Evolutionary conservation across 2,888 invertebrate genomes (phyloP).

Genomic region (Tenthredo livida): DNA sequence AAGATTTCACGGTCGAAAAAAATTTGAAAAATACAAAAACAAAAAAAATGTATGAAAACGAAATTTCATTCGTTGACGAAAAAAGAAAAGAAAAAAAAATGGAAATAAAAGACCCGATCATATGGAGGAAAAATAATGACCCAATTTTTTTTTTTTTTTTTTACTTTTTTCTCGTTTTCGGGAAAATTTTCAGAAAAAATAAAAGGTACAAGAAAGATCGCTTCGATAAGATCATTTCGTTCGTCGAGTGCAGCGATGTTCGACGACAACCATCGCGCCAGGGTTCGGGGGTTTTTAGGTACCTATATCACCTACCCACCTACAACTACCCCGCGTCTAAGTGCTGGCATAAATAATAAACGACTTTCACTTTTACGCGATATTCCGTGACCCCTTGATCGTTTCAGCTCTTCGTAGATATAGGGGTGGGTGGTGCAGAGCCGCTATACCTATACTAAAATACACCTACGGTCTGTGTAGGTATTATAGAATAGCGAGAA

Average conservation of each 20-base stretch:
- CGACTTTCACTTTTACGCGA: slow-evolving; percentile 57
- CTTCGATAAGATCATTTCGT: slow-evolving; percentile 16
- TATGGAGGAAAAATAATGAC: too few species aligned
- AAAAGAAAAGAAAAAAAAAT: too few species aligned
- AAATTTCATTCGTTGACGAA: too few species aligned
- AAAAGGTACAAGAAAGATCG: background rate
- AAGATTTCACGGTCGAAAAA: too few species aligned
- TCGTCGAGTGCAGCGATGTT: background rate
- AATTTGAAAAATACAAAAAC: too few species aligned
- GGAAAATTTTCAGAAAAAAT: background rate
- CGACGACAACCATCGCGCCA: slow-evolving; percentile 56
- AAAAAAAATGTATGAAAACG: too few species aligned
- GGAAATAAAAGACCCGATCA: too few species aligned
- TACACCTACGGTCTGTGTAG: too few species aligned
- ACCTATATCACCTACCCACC: background rate
- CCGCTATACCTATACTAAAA: background rate
- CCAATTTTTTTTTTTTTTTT: too few species aligned
- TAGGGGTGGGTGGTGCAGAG: background rate
- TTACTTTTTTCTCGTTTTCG: too few species aligned
- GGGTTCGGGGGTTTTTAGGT: background rate
- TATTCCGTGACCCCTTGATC: background rate
- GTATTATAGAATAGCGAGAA: background rate
- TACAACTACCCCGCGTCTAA: slow-evolving; percentile 16
- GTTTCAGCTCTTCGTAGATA: background rate
- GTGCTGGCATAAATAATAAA: slow-evolving; percentile 63